Evolutionary conservation across 2,113 vertebrate genomes (phyloP), one percentile per base, ranked within the genome.

Genomic region (Strigops habroptila): DNA sequence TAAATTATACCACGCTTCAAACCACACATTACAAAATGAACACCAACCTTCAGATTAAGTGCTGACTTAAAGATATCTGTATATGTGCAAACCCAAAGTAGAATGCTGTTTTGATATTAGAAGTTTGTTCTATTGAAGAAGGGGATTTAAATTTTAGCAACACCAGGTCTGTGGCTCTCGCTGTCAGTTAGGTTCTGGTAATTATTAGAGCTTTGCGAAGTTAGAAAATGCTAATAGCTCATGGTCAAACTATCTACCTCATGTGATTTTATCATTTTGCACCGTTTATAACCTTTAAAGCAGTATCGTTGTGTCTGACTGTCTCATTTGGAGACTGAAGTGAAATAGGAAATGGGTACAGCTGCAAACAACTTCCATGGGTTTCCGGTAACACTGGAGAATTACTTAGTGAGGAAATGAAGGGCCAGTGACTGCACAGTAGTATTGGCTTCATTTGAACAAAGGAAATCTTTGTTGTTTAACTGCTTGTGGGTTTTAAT

Each of bases 361-460:
- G 94, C 95, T 97, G 97, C 97, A 97, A 98, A 99, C 97, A 97
- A 98, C 98, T 99, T 99, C 99, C 98, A 90, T 53, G 90, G 70
- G 93, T 97, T 99, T 99, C 98, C 97, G 97, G 95, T 97, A 93
- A 85, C 91, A 63, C 80, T 91, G 75, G 93, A 96, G 88, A 94
- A 93, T 94, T 74, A 46, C 64, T 90, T 82, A 88, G 87, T 84
- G 88, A 97, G 97, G 97, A 98, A 97, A n/a, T 94, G 87, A 93
- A 95, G 76, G 90, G 74, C 57, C 69, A 39, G 69, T 91, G 88
- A n/a, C 68, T 25, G 3, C 80, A 84, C 93, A 91, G 67, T 90
- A 91, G 49, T 62, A 82, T 90, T 85, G 91, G 76, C 95, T 96
- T 96, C 69, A 63, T 86, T 91, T 86, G 91, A 85, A 63, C 52